These are phyloP conservation scores for Paralichthys olivaceus DNA, from an alignment of 2,113 vertebrate species.

Conservation along the genomic window DNA sequence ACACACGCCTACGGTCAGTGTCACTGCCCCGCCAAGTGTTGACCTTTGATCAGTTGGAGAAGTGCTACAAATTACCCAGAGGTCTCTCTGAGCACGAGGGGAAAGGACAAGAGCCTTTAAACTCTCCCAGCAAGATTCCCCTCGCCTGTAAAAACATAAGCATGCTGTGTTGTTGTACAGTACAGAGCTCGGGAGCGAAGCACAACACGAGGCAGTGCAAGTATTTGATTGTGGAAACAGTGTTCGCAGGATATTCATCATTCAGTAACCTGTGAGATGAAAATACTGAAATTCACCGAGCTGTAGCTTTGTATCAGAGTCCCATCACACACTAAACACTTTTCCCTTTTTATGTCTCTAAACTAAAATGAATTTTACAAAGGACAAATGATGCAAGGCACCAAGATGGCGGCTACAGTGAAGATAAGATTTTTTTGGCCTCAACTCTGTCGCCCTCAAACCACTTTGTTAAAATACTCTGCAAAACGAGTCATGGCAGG, in stretches of 20 bases:
- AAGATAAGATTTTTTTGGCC: conserved; percentile 11
- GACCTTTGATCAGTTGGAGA: conserved; percentile 70
- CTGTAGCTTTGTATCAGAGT: conserved; percentile 17
- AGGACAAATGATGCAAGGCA: conserved; percentile 7
- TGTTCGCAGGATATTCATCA: not conserved
- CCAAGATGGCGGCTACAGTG: not conserved
- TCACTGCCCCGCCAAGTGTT: conserved; percentile 58
- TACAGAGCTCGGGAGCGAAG: conserved; percentile 6
- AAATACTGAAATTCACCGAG: not conserved
- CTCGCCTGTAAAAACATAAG: conserved; percentile 27
- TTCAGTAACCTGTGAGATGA: not conserved
- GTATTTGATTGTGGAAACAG: not conserved
- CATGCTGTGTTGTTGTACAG: conserved; percentile 41
- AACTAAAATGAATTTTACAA: conserved; percentile 35
- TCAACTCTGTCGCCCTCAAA: conserved; percentile 31
- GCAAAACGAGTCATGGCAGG: conserved; percentile 35
- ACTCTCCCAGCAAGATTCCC: conserved; percentile 17
- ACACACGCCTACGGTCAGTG: conserved; percentile 60
- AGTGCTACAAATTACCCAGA: conserved; percentile 54
- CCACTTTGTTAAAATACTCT: conserved; percentile 28
- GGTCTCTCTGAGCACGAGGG: conserved; percentile 35
- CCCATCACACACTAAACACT: conserved; percentile 11
- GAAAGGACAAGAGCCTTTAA: conserved; percentile 50
- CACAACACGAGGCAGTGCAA: not conserved
- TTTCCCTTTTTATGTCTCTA: conserved; percentile 16